Conservation (phyloP, 2,113 vertebrate species). For the Mustelus asterias region DNA sequence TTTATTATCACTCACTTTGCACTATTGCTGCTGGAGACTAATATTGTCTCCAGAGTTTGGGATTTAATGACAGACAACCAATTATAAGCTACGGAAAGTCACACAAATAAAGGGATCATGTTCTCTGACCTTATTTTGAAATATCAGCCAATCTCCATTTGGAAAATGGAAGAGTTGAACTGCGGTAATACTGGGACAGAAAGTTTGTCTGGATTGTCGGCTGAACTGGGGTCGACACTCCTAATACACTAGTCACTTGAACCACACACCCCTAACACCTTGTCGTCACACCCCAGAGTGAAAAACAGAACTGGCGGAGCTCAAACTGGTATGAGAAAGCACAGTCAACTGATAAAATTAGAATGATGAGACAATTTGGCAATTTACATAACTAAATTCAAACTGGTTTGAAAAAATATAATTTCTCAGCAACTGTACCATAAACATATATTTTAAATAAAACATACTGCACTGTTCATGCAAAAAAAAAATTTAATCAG, state of each 20-base stretch:
- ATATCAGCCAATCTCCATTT: not conserved
- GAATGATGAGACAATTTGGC: not conserved
- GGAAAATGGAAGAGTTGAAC: not conserved
- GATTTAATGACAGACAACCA: not conserved
- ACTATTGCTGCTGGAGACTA: not conserved
- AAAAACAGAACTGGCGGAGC: not conserved
- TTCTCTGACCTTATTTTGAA: not conserved
- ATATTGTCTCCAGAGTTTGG: not conserved
- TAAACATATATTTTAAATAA: constrained; percentile 12
- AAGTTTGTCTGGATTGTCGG: not conserved
- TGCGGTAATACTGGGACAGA: not conserved
- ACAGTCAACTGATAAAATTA: not conserved
- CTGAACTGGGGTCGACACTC: not conserved
- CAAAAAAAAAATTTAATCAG: not conserved
- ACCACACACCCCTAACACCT: not conserved
- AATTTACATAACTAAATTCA: not conserved
- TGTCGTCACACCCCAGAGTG: not conserved
- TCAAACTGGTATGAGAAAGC: not conserved
- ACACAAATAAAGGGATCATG: not conserved
- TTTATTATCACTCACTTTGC: not conserved
- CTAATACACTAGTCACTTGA: not conserved
- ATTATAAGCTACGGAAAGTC: not conserved
- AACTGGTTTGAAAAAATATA: constrained; percentile 14
- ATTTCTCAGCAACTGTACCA: not conserved
- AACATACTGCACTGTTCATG: not conserved